phyloP scores from a whole-genome alignment of 1,140 invertebrate species.

The Camponotus pennsylvanicus region DNA sequence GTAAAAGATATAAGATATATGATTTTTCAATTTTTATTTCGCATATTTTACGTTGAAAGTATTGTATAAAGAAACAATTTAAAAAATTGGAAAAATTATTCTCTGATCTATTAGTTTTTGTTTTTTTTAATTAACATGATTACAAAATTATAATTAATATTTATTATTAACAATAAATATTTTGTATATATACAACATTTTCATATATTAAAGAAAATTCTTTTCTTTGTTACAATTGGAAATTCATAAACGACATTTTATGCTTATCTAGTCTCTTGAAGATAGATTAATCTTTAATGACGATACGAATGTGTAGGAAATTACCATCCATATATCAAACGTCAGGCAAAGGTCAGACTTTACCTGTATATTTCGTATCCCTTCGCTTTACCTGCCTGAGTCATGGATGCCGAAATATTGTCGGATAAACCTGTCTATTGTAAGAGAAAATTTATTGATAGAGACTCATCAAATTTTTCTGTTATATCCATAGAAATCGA shows the following conservation, averaged over 20 bases:
- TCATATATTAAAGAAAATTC: neutral
- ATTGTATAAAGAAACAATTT: neutral
- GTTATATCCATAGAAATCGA: neutral
- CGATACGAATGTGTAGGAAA: neutral
- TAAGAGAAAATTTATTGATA: neutral
- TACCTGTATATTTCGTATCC: neutral
- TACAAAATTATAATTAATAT: no score
- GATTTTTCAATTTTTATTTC: neutral
- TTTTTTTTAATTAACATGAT: no score
- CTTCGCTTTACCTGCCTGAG: no score
- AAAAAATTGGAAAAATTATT: neutral
- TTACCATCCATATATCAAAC: neutral
- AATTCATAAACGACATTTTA: constrained; percentile 3
- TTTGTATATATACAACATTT: neutral
- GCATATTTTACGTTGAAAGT: neutral
- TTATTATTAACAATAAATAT: no score
- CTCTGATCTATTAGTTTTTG: neutral
- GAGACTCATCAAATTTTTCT: neutral
- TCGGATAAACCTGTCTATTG: neutral
- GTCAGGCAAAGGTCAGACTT: constrained; percentile 13
- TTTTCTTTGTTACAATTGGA: neutral
- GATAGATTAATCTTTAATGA: constrained; percentile 7
- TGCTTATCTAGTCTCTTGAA: neutral
- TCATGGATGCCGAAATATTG: neutral
- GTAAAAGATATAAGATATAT: neutral